A percentile compares a stretch with the other conserved stretches of the same genome.
These are phyloP conservation scores for Rhynchonycteris naso DNA, from an alignment of 2,797 vertebrate genomes.

Conservation along the genomic window DNA sequence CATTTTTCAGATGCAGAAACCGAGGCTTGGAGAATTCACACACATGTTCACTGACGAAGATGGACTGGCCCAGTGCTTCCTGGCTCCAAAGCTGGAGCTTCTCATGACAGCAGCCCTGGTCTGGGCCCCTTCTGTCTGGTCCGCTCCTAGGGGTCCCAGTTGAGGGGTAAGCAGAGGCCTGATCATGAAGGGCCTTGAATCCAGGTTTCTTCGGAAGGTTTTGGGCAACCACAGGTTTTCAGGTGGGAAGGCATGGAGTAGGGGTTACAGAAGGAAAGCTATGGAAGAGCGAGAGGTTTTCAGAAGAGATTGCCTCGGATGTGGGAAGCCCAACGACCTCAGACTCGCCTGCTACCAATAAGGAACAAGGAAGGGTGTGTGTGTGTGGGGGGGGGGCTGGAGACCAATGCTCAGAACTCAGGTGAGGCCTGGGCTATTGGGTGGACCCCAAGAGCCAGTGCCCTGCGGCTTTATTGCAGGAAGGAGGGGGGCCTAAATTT, in stretches of 20 bases:
- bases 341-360: background rate
- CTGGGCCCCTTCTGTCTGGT: background rate
- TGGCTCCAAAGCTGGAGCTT: background rate
- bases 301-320: background rate
- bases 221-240: background rate
- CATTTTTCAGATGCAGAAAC: background rate
- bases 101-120: background rate
- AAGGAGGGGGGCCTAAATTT: background rate
- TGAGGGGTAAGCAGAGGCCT: background rate
- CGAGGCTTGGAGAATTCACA: background rate
- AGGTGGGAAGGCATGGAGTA: background rate
- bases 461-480: background rate
- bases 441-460: background rate
- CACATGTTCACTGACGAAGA: background rate
- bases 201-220: background rate
- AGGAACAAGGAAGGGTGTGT: background rate
- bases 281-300: background rate
- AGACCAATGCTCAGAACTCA: background rate
- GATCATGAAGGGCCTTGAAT: background rate
- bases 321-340: background rate
- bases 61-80: background rate
- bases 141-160: background rate
- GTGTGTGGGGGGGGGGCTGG: background rate
- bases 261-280: background rate
- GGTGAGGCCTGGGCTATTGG: background rate